A percentile compares a stretch with the other conserved stretches of the same genome.
Evolutionary conservation across 1,140 invertebrate genomes (phyloP).

Genomic region (Drosophila prosaltans): DNA sequence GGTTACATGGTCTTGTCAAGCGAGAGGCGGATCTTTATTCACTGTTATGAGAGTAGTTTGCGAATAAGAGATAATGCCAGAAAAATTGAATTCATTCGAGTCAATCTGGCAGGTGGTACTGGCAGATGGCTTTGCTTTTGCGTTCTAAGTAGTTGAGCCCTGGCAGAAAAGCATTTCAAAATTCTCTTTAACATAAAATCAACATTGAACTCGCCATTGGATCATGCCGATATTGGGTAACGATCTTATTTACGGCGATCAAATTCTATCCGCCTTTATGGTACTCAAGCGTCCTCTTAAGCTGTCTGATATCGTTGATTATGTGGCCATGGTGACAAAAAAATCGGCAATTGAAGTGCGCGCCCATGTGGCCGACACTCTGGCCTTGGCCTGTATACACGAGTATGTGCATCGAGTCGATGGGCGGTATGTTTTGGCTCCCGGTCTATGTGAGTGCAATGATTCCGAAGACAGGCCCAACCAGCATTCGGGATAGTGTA

Average conservation of each 20-base stretch:
- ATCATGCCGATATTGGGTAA: constrained; percentile 4
- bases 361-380: not conserved
- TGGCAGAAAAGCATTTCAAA: not conserved
- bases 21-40: constrained; percentile 26
- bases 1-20: constrained; percentile 55
- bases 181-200: not conserved
- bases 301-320: constrained; percentile 10
- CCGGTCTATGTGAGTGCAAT: not conserved
- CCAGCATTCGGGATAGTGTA: not conserved
- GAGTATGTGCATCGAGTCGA: constrained; percentile 8
- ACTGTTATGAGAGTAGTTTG: constrained; percentile 20
- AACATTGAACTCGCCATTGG: not conserved
- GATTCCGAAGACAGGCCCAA: not conserved
- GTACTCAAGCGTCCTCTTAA: not conserved
- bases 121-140: not conserved
- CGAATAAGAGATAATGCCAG: not conserved
- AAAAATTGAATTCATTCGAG: too few relatives aligned
- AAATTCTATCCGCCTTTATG: constrained; percentile 26
- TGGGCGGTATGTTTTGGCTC: constrained; percentile 6
- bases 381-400: constrained; percentile 12
- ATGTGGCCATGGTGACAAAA: constrained; percentile 7
- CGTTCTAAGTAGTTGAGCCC: not conserved
- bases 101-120: too few relatives aligned
- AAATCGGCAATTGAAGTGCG: constrained; percentile 4
- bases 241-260: constrained; percentile 15